Evolutionary conservation across 1,140 invertebrate genomes (phyloP), one percentile per base, ranked within the genome.

Genomic region (Macrobrachium nipponense): DNA sequence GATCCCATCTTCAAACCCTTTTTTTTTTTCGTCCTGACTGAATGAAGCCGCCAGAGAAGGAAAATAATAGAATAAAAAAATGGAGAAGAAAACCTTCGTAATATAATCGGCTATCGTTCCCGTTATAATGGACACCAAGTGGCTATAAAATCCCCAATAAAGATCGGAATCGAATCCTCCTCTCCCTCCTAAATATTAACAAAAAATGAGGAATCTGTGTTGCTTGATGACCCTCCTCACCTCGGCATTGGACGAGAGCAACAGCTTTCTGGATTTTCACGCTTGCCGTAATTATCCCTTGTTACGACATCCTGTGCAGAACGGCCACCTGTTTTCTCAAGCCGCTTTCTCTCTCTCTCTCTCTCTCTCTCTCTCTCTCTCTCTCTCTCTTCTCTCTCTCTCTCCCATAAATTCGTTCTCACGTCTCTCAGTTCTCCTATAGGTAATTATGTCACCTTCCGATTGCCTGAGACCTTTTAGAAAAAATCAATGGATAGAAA

Each of bases 231-330:
- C 68, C 23, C 14, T 27, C 68, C 43, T 5, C 8, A 17, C 23
- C 68, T 72, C 23, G 43, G 23, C 79, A 51, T 51, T 51, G 51
- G 51, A 51, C 51, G 7, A 12, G 51, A 51, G 51, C 51, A 51
- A 51, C 51, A 8, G 12, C 51, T 51, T 36, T 44, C 62, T 51
- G 51, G 72, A 78, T 84, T 77, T 64, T 58, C 73, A 76, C 70
- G 72, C 81, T 20, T 36, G 60, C 72, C 23, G 43, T 76, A 76
- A 84, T 84, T 84, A 84, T 75, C 81, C 59, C 27, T 58, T 77
- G 77, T 77, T 77, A 84, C 82, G 82, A 77, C 73, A 77, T 84
- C 73, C 82, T 84, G 82, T 66, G 73, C 73, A 77, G 82, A 73
- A 73, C 68, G 68, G 60, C 72, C 81, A 76, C 81, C 60, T 76